Evolutionary conservation across 2,888 invertebrate species (phyloP), one percentile per base, ranked within the genome.

Genomic region (Seira sanloemensis): DNA sequence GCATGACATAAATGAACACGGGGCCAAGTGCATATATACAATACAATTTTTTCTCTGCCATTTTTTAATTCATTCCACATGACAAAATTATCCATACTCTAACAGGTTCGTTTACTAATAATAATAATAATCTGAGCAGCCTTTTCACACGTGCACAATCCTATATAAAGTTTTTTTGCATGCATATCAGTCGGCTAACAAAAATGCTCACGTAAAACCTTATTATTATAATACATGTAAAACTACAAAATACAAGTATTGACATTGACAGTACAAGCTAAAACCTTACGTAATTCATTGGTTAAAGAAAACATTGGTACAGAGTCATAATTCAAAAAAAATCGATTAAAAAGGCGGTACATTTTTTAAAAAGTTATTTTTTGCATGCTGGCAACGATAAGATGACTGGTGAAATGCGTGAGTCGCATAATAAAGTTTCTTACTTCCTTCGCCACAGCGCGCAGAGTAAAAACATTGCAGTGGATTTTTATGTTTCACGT

Each of bases 401-500:
- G n/a, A n/a, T 37, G 37, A 37, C 37, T 37, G 37, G 12, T 37
- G 37, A 37, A 37, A 37, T n/a, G n/a, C n/a, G n/a, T n/a, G n/a
- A n/a, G n/a, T n/a, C n/a, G n/a, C n/a, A n/a, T n/a, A n/a, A n/a
- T n/a, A n/a, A n/a, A n/a, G n/a, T n/a, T n/a, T n/a, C n/a, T n/a
- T n/a, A n/a, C n/a, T n/a, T n/a, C n/a, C n/a, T n/a, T n/a, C n/a
- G n/a, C n/a, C n/a, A n/a, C n/a, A n/a, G n/a, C n/a, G n/a, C 37
- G 37, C 37, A 37, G 37, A 37, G 37, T n/a, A n/a, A n/a, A n/a
- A n/a, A n/a, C n/a, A n/a, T n/a, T n/a, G n/a, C n/a, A n/a, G n/a
- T n/a, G n/a, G n/a, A n/a, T 58, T 26, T 26, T 73, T 77, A 18
- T 46, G 23, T 65, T 46, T 72, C 65, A 12, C 23, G 66, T 37